These are phyloP conservation scores for Phodopus roborovskii DNA, from an alignment of 2,113 vertebrate genomes.

Conservation along the genomic window DNA sequence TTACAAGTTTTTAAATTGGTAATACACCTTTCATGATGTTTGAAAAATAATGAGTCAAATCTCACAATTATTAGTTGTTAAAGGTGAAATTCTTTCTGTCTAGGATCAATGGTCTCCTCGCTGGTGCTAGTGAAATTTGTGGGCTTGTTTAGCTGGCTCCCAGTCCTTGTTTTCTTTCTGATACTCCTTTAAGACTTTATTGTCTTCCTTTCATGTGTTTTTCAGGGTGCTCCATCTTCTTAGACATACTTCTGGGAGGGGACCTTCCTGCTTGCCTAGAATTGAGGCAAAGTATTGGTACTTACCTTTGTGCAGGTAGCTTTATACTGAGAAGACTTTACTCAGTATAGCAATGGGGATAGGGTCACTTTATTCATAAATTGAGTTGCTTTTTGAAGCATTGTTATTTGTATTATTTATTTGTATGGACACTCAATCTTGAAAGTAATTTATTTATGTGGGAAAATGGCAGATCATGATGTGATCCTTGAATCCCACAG, in stretches of 20 bases:
- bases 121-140: background rate
- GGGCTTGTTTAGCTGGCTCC: background rate
- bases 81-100: background rate
- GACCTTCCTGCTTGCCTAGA: too few species aligned
- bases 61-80: background rate
- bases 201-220: background rate
- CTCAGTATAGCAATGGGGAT: background rate
- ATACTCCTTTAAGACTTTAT: background rate
- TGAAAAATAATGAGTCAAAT: background rate
- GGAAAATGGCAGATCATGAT: background rate
- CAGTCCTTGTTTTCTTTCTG: background rate
- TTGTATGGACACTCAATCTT: background rate
- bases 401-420: slow-evolving; percentile 45
- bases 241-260: background rate
- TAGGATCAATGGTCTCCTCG: background rate
- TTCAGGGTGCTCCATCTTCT: background rate
- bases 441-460: slow-evolving; percentile 40
- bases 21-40: background rate
- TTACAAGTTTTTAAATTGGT: background rate
- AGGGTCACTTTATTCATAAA: background rate
- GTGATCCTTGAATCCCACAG: background rate
- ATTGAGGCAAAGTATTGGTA: background rate
- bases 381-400: background rate
- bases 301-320: background rate
- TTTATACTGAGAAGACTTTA: background rate